Evolutionary conservation across 2,888 invertebrate genomes (phyloP), one percentile per base, ranked within the genome.

Genomic region (Gibbula magus): DNA sequence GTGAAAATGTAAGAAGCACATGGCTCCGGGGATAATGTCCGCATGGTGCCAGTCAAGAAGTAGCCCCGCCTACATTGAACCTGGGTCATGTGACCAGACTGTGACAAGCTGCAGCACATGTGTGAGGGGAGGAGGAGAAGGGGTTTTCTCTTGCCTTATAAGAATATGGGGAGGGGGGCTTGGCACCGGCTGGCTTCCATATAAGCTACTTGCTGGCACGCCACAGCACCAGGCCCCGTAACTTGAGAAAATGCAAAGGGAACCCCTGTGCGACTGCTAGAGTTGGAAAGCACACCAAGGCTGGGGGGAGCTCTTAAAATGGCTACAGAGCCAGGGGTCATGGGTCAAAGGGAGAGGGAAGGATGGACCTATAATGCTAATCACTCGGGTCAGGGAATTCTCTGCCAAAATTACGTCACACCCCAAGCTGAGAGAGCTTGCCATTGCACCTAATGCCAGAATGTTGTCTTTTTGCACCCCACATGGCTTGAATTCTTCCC

Each of bases 401-500:
- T 53, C 32, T 75, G 75, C 75, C 75, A 75, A 35, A 75, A 75
- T 75, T 75, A 75, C 75, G 75, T 75, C 75, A 75, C 53, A 54
- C 25, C 53, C 53, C 75, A 67, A 76, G 76, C 75, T 80, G 77
- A 45, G 76, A 53, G 70, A 66, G 81, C 53, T 54, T 35, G 75
- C 75, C 75, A 75, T 54, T 54, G 73, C 70, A 81, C 73, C 76
- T 56, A 75, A 81, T 76, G 79, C 61, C 79, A 54, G 76, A 73
- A 79, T 75, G 78, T 76, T 78, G 80, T 80, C 66, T 79, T 78
- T 80, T 77, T 83, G 82, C 79, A 77, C 83, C 82, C 77, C 83
- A 83, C 82, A 81, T 80, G 83, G 83, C 78, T 80, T 79, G 81
- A 78, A 79, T 81, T 81, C 81, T 80, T 82, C 79, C 56, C 80